phyloP scores from a whole-genome alignment of 2,113 vertebrate genomes.

The Chroicocephalus ridibundus region DNA sequence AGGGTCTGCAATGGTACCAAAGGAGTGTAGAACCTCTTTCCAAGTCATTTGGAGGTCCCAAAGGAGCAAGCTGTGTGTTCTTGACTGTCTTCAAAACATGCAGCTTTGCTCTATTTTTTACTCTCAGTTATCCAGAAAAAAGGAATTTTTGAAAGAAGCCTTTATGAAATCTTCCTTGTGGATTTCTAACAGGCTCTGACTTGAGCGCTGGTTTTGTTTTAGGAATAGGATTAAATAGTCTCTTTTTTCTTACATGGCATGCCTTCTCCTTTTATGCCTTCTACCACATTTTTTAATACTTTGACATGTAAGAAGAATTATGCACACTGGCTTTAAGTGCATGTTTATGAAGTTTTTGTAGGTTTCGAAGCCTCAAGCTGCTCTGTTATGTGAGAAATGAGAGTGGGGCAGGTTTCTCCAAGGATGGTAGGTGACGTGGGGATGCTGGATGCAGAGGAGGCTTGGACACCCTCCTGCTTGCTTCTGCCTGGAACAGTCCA shows the following conservation, averaged over 20 bases:
- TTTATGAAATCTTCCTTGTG: neutral
- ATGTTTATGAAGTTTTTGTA: neutral
- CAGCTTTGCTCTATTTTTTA: neutral
- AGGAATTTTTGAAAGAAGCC: neutral
- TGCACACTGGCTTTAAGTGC: neutral
- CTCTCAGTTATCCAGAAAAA: neutral
- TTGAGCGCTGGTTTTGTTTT: neutral
- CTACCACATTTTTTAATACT: neutral
- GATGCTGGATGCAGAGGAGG: neutral
- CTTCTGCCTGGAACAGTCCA: neutral
- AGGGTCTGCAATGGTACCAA: neutral
- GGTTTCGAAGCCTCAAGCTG: neutral
- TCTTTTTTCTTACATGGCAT: neutral
- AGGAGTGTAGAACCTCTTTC: neutral
- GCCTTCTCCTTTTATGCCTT: neutral
- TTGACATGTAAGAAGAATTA: neutral
- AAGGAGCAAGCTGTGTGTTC: neutral
- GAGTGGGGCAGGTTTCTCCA: neutral
- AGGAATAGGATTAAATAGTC: neutral
- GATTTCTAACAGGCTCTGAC: neutral
- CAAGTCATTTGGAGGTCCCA: neutral
- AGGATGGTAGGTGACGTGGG: rapidly evolving
- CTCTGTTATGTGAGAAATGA: neutral
- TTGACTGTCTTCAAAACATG: neutral
- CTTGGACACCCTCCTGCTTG: neutral